Conservation (phyloP, 2,888 invertebrate genomes). For the Spilarctia lutea region DNA sequence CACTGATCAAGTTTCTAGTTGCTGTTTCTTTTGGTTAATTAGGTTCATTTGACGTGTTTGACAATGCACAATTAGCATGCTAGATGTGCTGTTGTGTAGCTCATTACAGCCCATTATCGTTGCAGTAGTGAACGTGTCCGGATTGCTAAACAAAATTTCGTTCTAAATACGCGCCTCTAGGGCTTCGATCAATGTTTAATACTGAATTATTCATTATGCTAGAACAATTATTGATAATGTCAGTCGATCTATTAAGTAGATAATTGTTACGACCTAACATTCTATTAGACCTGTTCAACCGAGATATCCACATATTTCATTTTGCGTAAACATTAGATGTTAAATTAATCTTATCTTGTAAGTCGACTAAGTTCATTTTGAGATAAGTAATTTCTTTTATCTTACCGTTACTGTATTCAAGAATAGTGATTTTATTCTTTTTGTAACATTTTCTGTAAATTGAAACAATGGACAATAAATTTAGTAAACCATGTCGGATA, state of each 20-base stretch:
- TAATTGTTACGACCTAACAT: constrained; percentile 36
- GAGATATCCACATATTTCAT: constrained; percentile 38
- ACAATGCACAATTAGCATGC: constrained; percentile 70
- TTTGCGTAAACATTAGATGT: constrained; percentile 45
- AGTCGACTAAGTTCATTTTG: constrained; percentile 33
- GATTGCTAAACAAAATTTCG: constrained; percentile 65
- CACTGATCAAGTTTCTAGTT: constrained; percentile 12
- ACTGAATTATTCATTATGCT: constrained; percentile 64
- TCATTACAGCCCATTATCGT: constrained; percentile 78
- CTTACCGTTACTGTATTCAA: constrained; percentile 1
- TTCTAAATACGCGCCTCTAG: constrained; percentile 61
- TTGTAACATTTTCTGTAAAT: neutral
- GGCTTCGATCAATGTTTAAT: constrained; percentile 57
- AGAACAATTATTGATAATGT: constrained; percentile 47
- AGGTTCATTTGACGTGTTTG: constrained; percentile 62
- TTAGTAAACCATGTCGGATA: constrained; percentile 40
- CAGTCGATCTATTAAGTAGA: constrained; percentile 44
- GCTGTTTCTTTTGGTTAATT: constrained; percentile 62
- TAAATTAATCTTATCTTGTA: constrained; percentile 35
- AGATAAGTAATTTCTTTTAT: constrained; percentile 26
- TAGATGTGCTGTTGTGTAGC: constrained; percentile 62
- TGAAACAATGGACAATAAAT: constrained; percentile 67
- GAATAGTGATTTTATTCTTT: neutral
- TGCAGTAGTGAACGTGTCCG: constrained; percentile 70
- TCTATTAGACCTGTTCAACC: constrained; percentile 39